Evolutionary conservation across 2,888 invertebrate genomes (phyloP).

Genomic region (Pheosia tremula): DNA sequence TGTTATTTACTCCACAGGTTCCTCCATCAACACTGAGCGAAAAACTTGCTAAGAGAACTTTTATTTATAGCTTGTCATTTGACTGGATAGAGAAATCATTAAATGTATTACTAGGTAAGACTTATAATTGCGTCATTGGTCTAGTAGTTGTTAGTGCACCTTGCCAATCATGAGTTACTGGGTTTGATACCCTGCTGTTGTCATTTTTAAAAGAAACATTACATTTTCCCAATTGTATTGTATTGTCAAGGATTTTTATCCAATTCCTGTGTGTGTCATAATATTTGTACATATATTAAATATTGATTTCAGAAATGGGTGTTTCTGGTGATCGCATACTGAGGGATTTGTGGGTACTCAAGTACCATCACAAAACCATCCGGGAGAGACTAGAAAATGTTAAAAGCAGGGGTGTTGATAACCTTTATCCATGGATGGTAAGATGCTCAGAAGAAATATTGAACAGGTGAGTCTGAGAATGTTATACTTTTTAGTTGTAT

Average conservation of each 20-base stretch:
- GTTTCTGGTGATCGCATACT: conserved; percentile 82
- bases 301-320: conserved; percentile 71
- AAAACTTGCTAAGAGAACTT: conserved; percentile 77
- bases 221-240: too few relatives aligned
- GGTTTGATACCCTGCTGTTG: too few relatives aligned
- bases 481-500: background rate
- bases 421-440: conserved; percentile 88
- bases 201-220: too few relatives aligned
- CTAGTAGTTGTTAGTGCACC: too few relatives aligned
- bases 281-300: background rate
- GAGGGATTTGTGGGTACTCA: conserved; percentile 86
- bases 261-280: too few relatives aligned
- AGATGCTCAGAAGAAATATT: conserved; percentile 84
- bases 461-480: conserved; percentile 71
- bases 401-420: conserved; percentile 73
- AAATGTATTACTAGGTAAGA: conserved; percentile 76
- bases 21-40: conserved; percentile 72
- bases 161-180: too few relatives aligned
- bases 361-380: conserved; percentile 84
- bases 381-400: conserved; percentile 76
- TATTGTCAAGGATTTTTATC: too few relatives aligned
- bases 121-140: background rate
- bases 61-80: conserved; percentile 83
- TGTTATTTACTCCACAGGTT: conserved; percentile 53
- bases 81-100: conserved; percentile 81